Percentiles rank a stretch among this genome's conserved stretches.
Evolutionary conservation across 2,888 invertebrate genomes (phyloP).

Genomic region (Punctoribates punctum): DNA sequence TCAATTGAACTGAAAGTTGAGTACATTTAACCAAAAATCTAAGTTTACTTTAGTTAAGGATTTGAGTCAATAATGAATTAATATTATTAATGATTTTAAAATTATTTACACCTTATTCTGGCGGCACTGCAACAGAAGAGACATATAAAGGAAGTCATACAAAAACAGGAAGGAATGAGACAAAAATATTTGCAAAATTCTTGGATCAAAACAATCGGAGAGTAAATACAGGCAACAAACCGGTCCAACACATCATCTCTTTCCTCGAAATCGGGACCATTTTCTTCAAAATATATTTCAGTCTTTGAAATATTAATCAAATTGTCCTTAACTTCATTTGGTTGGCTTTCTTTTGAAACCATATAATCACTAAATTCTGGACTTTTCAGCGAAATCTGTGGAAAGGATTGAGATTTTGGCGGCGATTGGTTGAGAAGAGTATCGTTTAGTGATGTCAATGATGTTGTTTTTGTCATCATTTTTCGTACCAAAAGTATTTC

Average conservation of each 20-base stretch:
- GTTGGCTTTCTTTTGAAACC: neutral
- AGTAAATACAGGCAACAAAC: neutral
- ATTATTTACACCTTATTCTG: slow-evolving; percentile 17
- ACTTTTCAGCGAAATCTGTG: neutral
- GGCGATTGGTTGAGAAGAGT: neutral
- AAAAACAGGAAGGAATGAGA: slow-evolving; percentile 29
- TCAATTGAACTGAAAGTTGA: too few species aligned
- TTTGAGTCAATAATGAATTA: too few species aligned
- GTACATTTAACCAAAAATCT: too few species aligned
- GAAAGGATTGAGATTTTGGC: slow-evolving; percentile 8
- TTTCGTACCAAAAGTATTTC: neutral
- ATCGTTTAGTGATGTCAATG: slow-evolving; percentile 17
- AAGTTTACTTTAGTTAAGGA: too few species aligned
- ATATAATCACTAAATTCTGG: neutral
- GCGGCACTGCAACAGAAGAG: slow-evolving; percentile 19
- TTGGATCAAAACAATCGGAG: neutral
- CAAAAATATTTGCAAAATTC: neutral
- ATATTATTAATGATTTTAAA: too few species aligned
- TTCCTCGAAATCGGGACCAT: neutral
- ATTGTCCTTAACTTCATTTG: neutral
- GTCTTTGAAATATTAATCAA: neutral
- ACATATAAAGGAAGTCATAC: neutral
- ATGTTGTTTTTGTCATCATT: neutral
- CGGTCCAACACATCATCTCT: neutral
- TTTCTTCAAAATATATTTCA: neutral